These are phyloP conservation scores for Enoplosus armatus DNA, from an alignment of 2,797 vertebrate genomes.

Conservation along the genomic window DNA sequence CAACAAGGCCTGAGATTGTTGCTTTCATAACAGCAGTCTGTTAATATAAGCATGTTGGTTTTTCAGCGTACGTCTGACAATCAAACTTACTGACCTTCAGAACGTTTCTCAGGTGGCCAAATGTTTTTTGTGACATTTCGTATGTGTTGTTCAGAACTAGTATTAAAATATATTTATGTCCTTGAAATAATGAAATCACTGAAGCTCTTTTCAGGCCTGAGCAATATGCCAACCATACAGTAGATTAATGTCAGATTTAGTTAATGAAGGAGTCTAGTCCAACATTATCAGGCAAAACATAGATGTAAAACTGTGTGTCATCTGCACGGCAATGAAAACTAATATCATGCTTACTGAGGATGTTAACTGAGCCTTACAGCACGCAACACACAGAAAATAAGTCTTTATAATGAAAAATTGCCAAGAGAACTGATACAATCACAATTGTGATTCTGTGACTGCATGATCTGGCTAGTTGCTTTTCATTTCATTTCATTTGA, in stretches of 20 bases:
- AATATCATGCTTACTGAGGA: slow-evolving; percentile 12
- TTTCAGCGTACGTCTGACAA: slow-evolving; percentile 13
- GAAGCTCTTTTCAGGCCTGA: slow-evolving; percentile 1
- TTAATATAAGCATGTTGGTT: slow-evolving; percentile 7
- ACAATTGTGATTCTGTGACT: no score
- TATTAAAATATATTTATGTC: background rate
- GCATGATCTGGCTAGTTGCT: background rate
- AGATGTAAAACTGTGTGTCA: slow-evolving; percentile 1
- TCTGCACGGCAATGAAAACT: background rate
- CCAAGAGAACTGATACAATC: slow-evolving; percentile 3
- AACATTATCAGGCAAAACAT: background rate
- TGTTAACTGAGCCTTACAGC: background rate
- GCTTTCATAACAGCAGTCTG: slow-evolving; percentile 1
- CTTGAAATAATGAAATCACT: background rate
- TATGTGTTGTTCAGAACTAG: background rate
- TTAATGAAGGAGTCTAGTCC: background rate
- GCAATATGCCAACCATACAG: background rate
- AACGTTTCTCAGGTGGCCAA: background rate
- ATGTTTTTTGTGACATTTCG: background rate
- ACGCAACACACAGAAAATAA: background rate
- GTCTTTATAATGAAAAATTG: slow-evolving; percentile 6
- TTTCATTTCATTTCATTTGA: background rate
- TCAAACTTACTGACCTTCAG: background rate
- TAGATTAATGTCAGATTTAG: background rate
- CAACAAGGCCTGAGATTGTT: background rate